Percentiles rank a stretch among this genome's conserved stretches.
These are phyloP conservation scores for Sycobia sp. DNA, from an alignment of 1,140 invertebrate genomes.

Conservation along the genomic window DNA sequence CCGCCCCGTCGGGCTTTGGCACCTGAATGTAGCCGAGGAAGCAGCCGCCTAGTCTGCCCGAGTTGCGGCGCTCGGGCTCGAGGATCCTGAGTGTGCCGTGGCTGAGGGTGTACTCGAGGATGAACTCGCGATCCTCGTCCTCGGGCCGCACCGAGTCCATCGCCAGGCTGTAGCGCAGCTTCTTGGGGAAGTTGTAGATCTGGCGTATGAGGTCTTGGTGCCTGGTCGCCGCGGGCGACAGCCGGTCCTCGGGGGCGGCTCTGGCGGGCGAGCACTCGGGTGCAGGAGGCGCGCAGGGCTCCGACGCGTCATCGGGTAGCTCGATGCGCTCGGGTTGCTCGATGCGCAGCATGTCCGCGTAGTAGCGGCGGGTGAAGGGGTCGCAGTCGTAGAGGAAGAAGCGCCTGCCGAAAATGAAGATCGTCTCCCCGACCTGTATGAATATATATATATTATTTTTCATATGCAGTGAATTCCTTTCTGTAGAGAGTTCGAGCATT, in stretches of 20 bases:
- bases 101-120: conserved; percentile 70
- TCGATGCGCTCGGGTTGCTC: conserved; percentile 49
- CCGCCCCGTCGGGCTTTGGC: conserved; percentile 64
- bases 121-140: conserved; percentile 68
- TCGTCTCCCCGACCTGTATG: conserved; percentile 71
- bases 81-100: conserved; percentile 68
- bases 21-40: conserved; percentile 72
- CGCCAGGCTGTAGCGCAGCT: conserved; percentile 69
- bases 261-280: neutral
- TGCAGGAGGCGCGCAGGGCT: too few species aligned
- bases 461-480: too few species aligned
- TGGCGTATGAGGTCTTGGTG: conserved; percentile 69
- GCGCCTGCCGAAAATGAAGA: conserved; percentile 70
- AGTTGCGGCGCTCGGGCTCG: conserved; percentile 69
- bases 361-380: conserved; percentile 79
- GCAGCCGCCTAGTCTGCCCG: conserved; percentile 72
- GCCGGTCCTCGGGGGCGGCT: neutral
- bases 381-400: conserved; percentile 84
- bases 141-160: conserved; percentile 73
- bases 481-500: neutral
- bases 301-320: neutral
- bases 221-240: conserved; percentile 16
- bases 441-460: too few species aligned
- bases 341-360: conserved; percentile 59
- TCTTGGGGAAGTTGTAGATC: conserved; percentile 67